Conservation (phyloP, 2,113 vertebrate genomes). For the Edolisoma coerulescens region DNA sequence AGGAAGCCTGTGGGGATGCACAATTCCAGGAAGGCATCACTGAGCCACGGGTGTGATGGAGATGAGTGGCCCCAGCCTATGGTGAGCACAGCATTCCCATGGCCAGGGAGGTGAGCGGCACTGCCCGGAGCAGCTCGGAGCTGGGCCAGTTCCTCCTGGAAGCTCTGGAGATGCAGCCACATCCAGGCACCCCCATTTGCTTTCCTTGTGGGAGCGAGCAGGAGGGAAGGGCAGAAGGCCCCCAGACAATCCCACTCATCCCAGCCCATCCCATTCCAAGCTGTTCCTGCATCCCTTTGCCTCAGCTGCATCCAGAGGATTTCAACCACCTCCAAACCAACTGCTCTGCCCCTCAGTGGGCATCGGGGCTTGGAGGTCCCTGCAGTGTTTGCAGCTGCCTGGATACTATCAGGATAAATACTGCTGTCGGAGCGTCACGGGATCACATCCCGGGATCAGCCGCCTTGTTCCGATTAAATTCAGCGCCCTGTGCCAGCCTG, state of each 20-base stretch:
- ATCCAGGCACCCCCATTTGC: fast-evolving
- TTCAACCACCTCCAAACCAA: too few species aligned
- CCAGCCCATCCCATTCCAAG: not conserved
- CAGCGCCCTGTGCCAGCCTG: not conserved
- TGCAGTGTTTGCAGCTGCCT: conserved; percentile 31
- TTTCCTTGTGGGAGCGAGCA: fast-evolving
- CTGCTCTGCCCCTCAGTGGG: not conserved
- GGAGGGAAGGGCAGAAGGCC: not conserved
- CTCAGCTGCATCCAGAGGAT: fast-evolving
- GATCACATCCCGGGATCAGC: not conserved
- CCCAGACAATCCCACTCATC: not conserved
- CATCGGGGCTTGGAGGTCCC: not conserved
- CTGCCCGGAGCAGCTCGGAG: fast-evolving
- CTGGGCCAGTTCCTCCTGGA: not conserved
- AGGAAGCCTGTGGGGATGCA: not conserved
- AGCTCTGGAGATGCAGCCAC: not conserved
- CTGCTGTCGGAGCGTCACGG: not conserved
- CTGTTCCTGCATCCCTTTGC: fast-evolving
- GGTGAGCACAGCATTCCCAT: fast-evolving
- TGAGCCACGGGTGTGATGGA: not conserved
- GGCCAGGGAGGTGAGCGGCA: not conserved
- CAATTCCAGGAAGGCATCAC: not conserved
- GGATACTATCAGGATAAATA: conserved; percentile 56
- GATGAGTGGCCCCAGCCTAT: not conserved
- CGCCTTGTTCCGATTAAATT: not conserved